Conservation (phyloP, 2,797 vertebrate species). For the Scolopax bukidnonensis region DNA sequence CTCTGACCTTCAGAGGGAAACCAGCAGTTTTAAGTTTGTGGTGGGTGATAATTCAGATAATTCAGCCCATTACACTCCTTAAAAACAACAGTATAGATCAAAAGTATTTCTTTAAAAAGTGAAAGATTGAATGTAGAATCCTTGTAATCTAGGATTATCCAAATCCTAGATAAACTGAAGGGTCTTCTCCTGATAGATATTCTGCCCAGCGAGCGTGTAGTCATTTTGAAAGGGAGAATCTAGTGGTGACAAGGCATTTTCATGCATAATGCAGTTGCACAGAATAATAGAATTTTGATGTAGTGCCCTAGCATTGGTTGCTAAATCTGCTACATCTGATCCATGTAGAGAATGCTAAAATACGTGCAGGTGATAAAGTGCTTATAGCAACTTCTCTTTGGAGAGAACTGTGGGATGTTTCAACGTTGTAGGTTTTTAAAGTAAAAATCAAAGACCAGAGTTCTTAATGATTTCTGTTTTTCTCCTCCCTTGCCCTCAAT, state of each 20-base stretch:
- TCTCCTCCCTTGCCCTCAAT: conserved; percentile 29
- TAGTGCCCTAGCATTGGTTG: conserved; percentile 21
- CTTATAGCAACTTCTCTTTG: neutral
- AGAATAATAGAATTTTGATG: conserved; percentile 67
- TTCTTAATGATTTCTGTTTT: conserved; percentile 50
- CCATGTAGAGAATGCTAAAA: conserved; percentile 45
- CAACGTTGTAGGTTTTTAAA: neutral
- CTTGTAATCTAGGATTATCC: too few relatives aligned
- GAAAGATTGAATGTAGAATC: neutral
- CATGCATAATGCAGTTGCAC: conserved; percentile 46
- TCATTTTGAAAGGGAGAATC: conserved; percentile 32
- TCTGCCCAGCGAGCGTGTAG: neutral
- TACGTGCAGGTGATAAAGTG: neutral
- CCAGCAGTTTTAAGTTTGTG: neutral
- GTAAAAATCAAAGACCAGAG: neutral
- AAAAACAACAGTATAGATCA: neutral
- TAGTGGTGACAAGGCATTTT: conserved; percentile 43
- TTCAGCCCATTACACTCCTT: neutral
- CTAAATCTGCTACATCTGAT: conserved; percentile 49
- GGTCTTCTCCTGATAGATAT: conserved; percentile 27
- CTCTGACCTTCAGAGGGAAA: neutral
- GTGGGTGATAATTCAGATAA: neutral
- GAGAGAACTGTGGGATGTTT: neutral
- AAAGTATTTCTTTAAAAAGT: neutral
- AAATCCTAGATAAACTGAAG: neutral